Percentiles rank a stretch among this genome's conserved stretches.
Conservation (phyloP, 2,888 invertebrate species). For the Lycophotia porphyrea region DNA sequence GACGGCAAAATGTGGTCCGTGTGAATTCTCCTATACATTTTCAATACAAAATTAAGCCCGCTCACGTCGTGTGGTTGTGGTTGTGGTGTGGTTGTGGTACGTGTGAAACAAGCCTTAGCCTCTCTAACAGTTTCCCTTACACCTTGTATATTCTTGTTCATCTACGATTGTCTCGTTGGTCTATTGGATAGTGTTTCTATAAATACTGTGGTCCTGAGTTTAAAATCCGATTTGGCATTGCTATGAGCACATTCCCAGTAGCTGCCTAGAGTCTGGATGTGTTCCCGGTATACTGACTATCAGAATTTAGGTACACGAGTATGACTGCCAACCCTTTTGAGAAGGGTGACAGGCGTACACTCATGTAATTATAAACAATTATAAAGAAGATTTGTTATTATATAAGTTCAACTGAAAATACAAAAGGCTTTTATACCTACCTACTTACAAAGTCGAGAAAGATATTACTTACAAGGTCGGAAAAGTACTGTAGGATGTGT, state of each 20-base stretch:
- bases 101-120: too few species aligned
- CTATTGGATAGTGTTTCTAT: too few species aligned
- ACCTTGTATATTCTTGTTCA: neutral
- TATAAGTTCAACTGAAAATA: constrained; percentile 8
- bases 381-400: constrained; percentile 7
- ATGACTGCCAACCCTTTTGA: neutral
- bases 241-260: neutral
- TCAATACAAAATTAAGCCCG: too few species aligned
- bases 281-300: neutral
- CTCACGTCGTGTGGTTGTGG: too few species aligned
- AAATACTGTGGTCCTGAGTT: too few species aligned
- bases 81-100: too few species aligned
- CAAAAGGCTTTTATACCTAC: constrained; percentile 6
- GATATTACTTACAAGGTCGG: constrained; percentile 18
- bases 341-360: neutral
- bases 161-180: neutral
- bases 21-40: too few species aligned
- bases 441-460: constrained; percentile 9
- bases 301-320: neutral
- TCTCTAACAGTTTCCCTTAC: neutral
- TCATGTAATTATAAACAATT: constrained; percentile 11
- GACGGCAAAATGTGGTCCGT: too few species aligned
- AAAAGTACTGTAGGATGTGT: neutral
- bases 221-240: neutral
- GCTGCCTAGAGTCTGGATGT: neutral